These are phyloP conservation scores for Archegozetes longisetosus DNA, from an alignment of 1,140 invertebrate genomes.

Conservation along the genomic window DNA sequence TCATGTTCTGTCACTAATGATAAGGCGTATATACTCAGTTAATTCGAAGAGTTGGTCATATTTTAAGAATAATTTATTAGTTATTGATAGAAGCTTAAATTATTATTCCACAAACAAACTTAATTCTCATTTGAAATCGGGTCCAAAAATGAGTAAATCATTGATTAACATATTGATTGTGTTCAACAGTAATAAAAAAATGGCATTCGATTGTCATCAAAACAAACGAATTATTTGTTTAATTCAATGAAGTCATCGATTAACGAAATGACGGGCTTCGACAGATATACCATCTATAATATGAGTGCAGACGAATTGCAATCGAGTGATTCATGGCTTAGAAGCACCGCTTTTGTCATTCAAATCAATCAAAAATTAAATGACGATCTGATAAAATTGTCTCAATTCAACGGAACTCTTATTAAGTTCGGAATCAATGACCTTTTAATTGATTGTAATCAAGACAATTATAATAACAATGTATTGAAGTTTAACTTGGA, in stretches of 20 bases:
- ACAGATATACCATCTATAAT: neutral
- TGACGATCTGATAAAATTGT: neutral
- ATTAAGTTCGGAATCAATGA: neutral
- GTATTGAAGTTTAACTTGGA: neutral
- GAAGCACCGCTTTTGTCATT: neutral
- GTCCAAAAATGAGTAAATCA: neutral
- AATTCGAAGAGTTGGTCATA: no score
- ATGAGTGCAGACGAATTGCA: neutral
- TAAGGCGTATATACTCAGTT: no score
- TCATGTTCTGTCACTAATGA: no score
- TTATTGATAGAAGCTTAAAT: no score
- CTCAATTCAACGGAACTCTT: neutral
- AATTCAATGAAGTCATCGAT: neutral
- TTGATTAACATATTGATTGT: neutral
- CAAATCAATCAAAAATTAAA: neutral
- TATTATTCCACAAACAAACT: no score
- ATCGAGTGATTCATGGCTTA: neutral
- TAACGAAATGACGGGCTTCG: neutral
- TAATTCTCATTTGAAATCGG: neutral
- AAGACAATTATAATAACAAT: no score
- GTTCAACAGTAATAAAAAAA: neutral
- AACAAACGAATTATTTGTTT: neutral
- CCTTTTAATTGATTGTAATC: neutral
- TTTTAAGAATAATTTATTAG: no score
- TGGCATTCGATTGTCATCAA: neutral